phyloP scores from a whole-genome alignment of 2,888 invertebrate species.

The Dioctria rufipes region DNA sequence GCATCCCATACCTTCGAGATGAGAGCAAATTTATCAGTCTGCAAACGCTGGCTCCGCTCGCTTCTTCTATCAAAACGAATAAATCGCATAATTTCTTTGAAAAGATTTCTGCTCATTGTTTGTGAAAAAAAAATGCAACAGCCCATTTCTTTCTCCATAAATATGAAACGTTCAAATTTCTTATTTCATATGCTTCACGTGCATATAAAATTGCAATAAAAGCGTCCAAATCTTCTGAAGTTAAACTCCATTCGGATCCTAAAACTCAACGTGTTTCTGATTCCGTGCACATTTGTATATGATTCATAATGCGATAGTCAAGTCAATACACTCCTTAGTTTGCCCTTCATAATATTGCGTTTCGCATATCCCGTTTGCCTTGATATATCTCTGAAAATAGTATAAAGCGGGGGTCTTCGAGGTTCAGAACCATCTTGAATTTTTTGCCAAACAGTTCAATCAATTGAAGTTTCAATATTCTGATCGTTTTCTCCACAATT shows the following conservation, averaged over 20 bases:
- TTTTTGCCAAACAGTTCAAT: constrained; percentile 54
- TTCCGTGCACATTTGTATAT: constrained; percentile 59
- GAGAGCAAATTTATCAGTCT: constrained; percentile 2
- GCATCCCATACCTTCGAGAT: background rate
- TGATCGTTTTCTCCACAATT: constrained; percentile 53
- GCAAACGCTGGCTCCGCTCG: too few species aligned
- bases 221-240: too few species aligned
- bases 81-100: constrained; percentile 5
- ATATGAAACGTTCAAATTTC: too few species aligned
- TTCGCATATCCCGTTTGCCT: constrained; percentile 57
- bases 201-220: too few species aligned
- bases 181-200: too few species aligned
- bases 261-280: constrained; percentile 57
- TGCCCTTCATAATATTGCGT: constrained; percentile 59
- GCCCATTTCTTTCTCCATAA: too few species aligned
- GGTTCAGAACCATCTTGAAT: constrained; percentile 51
- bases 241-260: constrained; percentile 56
- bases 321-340: constrained; percentile 57
- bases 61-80: constrained; percentile 14
- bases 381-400: constrained; percentile 51
- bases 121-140: too few species aligned
- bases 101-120: too few species aligned
- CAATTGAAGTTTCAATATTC: constrained; percentile 52
- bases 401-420: constrained; percentile 56
- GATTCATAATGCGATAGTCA: constrained; percentile 58